Base-by-base conservation (phyloP, 1,140 invertebrate genomes). In the Eupeodes corollae region DNA sequence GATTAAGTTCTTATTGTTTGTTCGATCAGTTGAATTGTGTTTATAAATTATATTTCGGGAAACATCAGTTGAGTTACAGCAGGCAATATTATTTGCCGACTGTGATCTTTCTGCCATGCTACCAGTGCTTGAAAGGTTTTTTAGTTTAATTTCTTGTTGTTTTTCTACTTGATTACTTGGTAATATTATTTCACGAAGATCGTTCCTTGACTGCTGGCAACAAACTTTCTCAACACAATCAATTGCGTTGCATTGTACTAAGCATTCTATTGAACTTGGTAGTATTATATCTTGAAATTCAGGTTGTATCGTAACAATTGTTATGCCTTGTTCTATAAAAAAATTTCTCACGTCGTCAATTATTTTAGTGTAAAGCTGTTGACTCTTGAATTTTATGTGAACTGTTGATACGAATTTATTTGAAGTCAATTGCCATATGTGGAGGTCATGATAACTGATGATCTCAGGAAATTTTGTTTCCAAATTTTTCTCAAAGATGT, bases 381-480 rank as follows among this genome's bases (percentile, higher is more conserved):
- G 75, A 66, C 81, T 77, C 45, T 78, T 67, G 58, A 84, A 84
- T 55, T 83, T 80, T 15, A 86, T 79, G 58, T 86, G 83, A n/a
- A 77, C 79, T 0, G 83, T 84, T 3, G 79, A 80, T 42, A 84
- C 79, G 15, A 82, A 77, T 70, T 83, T 80, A 21, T 75, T 70
- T 11, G 78, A 75, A 0, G 82, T 84, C 33, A 89, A 62, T 52
- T 84, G 79, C 86, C 86, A 89, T 5, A 89, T 78, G 52, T 89
- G 86, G 13, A 89, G 73, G 65, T 90, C 86, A 53, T 90, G 86
- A 12, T 89, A 78, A 53, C 84, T 85, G 0, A 84, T 70, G 37
- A 89, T 82, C 40, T 80, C 80, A 1, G 86, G 86, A 68, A 93
- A 92, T 57, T 78, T 74, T 46, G 72, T 67, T 0, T 81, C 59